Percentiles rank a stretch among this genome's conserved stretches.
phyloP scores from a whole-genome alignment of 2,797 vertebrate genomes.

The Pogonophryne albipinna region DNA sequence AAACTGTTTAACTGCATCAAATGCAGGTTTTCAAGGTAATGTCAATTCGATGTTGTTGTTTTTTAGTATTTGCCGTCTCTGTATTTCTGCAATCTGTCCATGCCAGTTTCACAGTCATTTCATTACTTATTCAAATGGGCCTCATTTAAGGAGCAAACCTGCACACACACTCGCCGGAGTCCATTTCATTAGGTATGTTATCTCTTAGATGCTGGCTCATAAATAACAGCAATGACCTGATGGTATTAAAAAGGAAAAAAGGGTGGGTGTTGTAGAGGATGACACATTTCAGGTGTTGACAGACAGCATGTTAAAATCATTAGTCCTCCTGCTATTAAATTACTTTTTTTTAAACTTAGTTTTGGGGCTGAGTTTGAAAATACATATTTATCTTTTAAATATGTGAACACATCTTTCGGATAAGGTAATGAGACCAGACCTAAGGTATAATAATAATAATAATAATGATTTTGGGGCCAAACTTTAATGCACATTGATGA shows the following conservation, averaged over 20 bases:
- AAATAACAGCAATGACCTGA: constrained; percentile 47
- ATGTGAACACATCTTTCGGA: background rate
- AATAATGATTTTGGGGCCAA: background rate
- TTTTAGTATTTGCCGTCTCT: background rate
- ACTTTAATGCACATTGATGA: constrained; percentile 4
- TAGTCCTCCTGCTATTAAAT: constrained; percentile 4
- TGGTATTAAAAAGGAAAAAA: constrained; percentile 23
- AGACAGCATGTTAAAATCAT: background rate
- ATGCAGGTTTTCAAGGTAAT: constrained; percentile 33
- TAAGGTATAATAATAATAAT: background rate
- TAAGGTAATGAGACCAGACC: background rate
- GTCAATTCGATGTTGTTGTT: constrained; percentile 39
- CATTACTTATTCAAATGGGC: constrained; percentile 40
- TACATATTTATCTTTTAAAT: background rate
- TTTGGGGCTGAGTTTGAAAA: background rate
- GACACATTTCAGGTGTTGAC: constrained; percentile 17
- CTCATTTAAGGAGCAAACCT: constrained; percentile 30
- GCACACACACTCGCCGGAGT: background rate
- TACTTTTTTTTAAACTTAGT: background rate
- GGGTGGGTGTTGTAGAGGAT: background rate
- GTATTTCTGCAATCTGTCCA: constrained; percentile 1
- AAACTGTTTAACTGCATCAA: constrained; percentile 8
- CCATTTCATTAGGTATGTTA: constrained; percentile 35
- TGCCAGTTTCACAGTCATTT: constrained; percentile 8
- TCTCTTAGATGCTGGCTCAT: constrained; percentile 33